phyloP scores from a whole-genome alignment of 2,888 invertebrate species.

The Entomobrya multifasciata region DNA sequence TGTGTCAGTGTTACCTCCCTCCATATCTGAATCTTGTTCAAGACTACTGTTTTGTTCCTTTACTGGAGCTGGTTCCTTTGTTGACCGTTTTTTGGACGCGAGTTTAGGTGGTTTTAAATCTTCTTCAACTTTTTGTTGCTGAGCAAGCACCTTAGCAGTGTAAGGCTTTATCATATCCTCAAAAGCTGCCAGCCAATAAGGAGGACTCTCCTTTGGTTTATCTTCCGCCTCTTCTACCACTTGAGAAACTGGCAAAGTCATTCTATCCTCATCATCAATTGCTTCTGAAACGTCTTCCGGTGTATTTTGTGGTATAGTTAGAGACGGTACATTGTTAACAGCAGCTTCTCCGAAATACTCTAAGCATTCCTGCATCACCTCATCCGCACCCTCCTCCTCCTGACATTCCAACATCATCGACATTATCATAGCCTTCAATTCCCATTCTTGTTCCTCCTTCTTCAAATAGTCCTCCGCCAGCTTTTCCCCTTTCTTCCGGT shows the following conservation, averaged over 20 bases:
- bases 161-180: slow-evolving; percentile 10
- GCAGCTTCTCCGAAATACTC: background rate
- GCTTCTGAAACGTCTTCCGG: too few species aligned
- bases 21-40: background rate
- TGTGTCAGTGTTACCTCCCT: background rate
- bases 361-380: background rate
- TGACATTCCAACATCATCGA: too few species aligned
- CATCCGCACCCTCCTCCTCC: background rate
- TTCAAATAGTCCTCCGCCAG: background rate
- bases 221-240: background rate
- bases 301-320: background rate
- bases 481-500: background rate
- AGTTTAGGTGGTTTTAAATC: too few species aligned
- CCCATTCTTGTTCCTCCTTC: background rate
- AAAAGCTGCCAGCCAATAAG: slow-evolving; percentile 41
- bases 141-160: too few species aligned
- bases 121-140: too few species aligned
- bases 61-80: background rate
- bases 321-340: background rate
- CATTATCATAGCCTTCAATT: background rate
- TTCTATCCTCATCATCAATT: too few species aligned
- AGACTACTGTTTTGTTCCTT: background rate
- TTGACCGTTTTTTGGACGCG: background rate
- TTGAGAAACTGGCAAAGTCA: too few species aligned
- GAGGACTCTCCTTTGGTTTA: slow-evolving; percentile 3